phyloP scores from a whole-genome alignment of 2,113 vertebrate genomes.

The Scartelaos histophorus region DNA sequence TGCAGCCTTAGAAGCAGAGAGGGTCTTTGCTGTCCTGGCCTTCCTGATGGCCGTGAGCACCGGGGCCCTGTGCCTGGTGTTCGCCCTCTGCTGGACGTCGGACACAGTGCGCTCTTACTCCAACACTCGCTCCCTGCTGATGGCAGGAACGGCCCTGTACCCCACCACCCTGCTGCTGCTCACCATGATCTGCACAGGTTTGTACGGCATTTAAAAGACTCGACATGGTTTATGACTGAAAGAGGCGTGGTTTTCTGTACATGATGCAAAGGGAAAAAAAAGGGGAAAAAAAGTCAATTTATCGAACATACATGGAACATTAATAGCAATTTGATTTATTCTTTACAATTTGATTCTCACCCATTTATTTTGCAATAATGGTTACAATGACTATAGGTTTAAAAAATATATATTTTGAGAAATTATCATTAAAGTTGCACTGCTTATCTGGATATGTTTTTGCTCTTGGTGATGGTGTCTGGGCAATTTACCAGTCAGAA shows the following conservation, averaged over 20 bases:
- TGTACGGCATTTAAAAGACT: conserved; percentile 42
- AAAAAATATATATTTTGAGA: too few relatives aligned
- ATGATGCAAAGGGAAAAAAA: neutral
- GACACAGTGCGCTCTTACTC: conserved; percentile 74
- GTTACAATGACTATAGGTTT: too few relatives aligned
- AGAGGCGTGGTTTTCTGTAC: neutral
- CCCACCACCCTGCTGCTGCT: conserved; percentile 77
- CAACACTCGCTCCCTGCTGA: conserved; percentile 74
- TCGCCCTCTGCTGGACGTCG: conserved; percentile 79
- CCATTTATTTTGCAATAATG: too few relatives aligned
- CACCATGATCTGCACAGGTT: conserved; percentile 76
- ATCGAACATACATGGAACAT: neutral
- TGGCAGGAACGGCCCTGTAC: conserved; percentile 71
- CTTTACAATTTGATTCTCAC: too few relatives aligned
- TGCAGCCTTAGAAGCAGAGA: conserved; percentile 68
- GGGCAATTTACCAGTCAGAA: too few relatives aligned
- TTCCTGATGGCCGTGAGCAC: conserved; percentile 76
- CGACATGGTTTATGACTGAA: neutral
- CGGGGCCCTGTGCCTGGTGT: conserved; percentile 71
- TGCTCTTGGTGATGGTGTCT: too few relatives aligned
- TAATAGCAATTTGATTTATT: too few relatives aligned
- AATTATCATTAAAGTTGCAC: too few relatives aligned
- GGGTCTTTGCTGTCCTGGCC: conserved; percentile 73
- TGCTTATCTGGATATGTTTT: too few relatives aligned
- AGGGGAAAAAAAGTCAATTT: neutral